Evolutionary conservation across 2,888 invertebrate genomes (phyloP), one percentile per base, ranked within the genome.

Genomic region (Craniophora ligustri): DNA sequence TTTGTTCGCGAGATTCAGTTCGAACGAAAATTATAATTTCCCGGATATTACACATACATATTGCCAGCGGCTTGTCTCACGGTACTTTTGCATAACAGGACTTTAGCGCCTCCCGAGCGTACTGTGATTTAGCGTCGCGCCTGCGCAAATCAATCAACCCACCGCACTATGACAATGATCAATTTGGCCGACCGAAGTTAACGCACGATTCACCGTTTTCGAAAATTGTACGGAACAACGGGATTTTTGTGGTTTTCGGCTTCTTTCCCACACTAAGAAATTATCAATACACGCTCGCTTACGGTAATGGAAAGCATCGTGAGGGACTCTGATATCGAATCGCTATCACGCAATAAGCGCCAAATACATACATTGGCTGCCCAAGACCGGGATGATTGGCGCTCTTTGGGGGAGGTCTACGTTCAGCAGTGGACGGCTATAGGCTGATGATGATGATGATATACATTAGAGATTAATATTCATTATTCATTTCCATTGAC

Each of bases 181-280:
- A 65, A 72, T 72, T 72, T 72, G 40, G 7, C 34, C 48, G 59
- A 34, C 34, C 48, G 59, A 34, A 39, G 57, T 55, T 44, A 63
- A 71, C 65, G 63, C 68, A 72, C 73, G 72, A 73, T 48, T 68
- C 51, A 45, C 45, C 55, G 56, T 61, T 71, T 72, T 65, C 50
- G 34, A 31, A 47, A 56, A 68, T 55, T 36, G 39, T 21, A 53
- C 42, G 11, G 32, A 31, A 44, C 54, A 72, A 71, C 71, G 68
- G 68, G 59, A 66, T 36, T 51, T 63, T 57, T 36, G 28, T n/a
- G 45, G 32, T 34, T 60, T 41, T 38, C 10, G 8, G n/a, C 2
- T 30, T 14, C n/a, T 40, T 67, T 67, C 67, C 61, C 69, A 70
- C 63, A 63, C 23, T 40, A n/a, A 26, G 26, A 26, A 26, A 26